phyloP scores from a whole-genome alignment of 2,113 vertebrate species.

The Heterotis niloticus region DNA sequence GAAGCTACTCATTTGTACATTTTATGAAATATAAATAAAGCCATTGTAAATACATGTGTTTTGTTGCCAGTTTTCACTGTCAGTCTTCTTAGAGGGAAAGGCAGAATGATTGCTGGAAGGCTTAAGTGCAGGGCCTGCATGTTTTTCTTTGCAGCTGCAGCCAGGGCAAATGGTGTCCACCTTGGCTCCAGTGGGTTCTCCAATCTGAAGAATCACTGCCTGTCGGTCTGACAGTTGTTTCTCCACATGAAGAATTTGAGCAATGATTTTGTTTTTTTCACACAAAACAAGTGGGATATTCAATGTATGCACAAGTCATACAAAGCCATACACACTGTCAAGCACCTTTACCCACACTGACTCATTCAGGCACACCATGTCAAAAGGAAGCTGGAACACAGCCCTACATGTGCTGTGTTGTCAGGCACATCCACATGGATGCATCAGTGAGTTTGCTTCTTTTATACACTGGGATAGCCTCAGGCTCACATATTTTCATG shows the following conservation, averaged over 20 bases:
- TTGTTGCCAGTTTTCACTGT: neutral
- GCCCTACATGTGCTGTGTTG: neutral
- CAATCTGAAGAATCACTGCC: neutral
- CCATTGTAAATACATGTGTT: neutral
- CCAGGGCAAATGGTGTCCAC: neutral
- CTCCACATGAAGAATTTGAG: neutral
- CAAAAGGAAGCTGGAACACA: too few relatives aligned
- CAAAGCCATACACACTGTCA: too few relatives aligned
- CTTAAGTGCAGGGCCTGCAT: neutral
- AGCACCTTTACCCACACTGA: neutral
- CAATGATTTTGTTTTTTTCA: too few relatives aligned
- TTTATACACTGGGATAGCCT: too few relatives aligned
- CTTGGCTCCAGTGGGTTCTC: neutral
- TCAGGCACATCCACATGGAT: too few relatives aligned
- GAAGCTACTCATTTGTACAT: neutral
- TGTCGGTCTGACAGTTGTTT: neutral
- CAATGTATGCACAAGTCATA: too few relatives aligned
- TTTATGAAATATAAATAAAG: conserved; percentile 8
- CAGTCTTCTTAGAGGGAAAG: neutral
- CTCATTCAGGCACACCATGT: neutral
- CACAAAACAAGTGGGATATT: too few relatives aligned
- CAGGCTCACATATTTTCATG: neutral
- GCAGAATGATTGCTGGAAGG: neutral
- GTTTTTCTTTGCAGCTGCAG: neutral
- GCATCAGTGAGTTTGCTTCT: too few relatives aligned